Conservation (phyloP, 1,140 invertebrate genomes). For the Aplysia californica region DNA sequence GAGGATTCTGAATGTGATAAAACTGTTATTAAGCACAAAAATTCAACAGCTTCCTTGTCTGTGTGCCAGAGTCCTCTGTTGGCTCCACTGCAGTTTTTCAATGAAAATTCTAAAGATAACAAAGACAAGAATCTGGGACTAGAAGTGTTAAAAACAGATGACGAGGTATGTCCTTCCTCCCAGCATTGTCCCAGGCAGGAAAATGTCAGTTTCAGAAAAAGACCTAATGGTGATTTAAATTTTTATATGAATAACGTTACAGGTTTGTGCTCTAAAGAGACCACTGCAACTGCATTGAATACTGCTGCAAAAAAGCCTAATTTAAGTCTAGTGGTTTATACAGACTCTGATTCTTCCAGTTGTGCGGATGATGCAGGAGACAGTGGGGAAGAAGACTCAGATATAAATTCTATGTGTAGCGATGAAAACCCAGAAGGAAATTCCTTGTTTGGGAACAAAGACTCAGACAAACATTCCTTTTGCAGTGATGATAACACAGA, state of each 20-base stretch:
- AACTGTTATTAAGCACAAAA: neutral
- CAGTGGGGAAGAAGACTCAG: neutral
- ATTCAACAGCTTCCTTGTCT: neutral
- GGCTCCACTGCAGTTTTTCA: neutral
- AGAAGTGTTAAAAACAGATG: neutral
- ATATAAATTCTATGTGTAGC: neutral
- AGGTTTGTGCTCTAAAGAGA: too few species aligned
- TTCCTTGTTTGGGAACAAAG: neutral
- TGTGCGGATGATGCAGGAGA: too few species aligned
- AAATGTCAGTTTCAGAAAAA: neutral
- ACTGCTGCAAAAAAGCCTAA: neutral
- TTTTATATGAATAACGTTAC: too few species aligned
- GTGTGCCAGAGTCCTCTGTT: neutral
- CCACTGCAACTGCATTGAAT: neutral
- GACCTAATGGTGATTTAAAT: neutral
- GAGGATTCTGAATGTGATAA: neutral
- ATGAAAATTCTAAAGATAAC: neutral
- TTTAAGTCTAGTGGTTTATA: neutral
- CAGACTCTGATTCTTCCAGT: conserved; percentile 9
- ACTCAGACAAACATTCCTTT: neutral
- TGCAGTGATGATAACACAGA: neutral
- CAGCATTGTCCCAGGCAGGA: neutral
- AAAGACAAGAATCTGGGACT: neutral
- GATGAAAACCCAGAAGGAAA: neutral
- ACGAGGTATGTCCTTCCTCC: neutral